These are phyloP conservation scores for Numida meleagris DNA, from an alignment of 2,113 vertebrate genomes.

Conservation along the genomic window DNA sequence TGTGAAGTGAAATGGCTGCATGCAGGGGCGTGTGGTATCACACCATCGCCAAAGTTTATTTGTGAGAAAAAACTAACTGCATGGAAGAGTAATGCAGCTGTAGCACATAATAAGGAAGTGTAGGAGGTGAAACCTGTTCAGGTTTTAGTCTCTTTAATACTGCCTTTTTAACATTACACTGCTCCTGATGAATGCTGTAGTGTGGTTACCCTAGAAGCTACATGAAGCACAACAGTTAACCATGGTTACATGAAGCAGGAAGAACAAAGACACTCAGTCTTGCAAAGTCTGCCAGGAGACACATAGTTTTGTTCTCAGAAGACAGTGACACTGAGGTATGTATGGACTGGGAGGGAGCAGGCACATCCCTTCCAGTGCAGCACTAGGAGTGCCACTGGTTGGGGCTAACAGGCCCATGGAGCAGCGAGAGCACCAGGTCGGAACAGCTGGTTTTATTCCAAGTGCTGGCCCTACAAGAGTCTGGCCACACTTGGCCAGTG, in stretches of 20 bases:
- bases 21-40: background rate
- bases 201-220: background rate
- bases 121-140: background rate
- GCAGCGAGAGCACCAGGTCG: background rate
- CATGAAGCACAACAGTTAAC: background rate
- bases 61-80: background rate
- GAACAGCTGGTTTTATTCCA: background rate
- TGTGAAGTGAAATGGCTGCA: background rate
- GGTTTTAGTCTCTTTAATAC: background rate
- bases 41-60: background rate
- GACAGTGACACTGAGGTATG: accelerated
- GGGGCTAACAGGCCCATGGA: background rate
- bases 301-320: background rate
- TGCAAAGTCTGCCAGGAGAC: background rate
- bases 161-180: background rate
- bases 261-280: background rate
- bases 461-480: background rate
- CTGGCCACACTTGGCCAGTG: background rate
- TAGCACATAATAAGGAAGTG: background rate
- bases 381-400: background rate
- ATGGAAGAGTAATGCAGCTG: background rate
- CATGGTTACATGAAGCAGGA: background rate
- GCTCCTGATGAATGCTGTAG: background rate
- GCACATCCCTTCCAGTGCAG: background rate
- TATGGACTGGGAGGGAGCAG: background rate